phyloP scores from a whole-genome alignment of 2,888 invertebrate species.

The Melanargia galathea region DNA sequence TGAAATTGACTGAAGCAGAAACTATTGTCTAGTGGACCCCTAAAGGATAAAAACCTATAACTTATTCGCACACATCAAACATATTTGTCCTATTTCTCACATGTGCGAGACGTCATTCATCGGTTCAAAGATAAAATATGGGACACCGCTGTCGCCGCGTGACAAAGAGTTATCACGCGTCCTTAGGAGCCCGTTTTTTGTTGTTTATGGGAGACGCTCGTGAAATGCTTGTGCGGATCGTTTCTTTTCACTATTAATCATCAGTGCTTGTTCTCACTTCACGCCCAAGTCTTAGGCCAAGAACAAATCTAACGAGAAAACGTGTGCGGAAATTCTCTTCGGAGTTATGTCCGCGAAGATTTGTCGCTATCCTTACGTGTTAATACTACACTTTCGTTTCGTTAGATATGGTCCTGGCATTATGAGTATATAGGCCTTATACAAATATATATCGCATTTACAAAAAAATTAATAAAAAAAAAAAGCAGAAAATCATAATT shows the following conservation, averaged over 20 bases:
- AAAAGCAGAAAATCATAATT: no score
- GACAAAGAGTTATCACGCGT: conserved; percentile 10
- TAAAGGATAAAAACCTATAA: no score
- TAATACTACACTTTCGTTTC: no score
- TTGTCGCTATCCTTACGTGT: no score
- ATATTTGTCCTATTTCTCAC: conserved; percentile 7
- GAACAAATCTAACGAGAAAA: neutral
- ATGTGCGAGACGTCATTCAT: conserved; percentile 5
- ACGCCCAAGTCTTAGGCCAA: neutral
- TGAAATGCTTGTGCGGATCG: neutral
- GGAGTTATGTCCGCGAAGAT: no score
- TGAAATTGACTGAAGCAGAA: no score
- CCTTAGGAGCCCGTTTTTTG: conserved; percentile 7
- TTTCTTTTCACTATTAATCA: conserved; percentile 2
- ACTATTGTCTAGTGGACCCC: no score
- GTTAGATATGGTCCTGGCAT: no score
- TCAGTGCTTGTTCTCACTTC: neutral
- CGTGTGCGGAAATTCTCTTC: no score
- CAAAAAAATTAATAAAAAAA: neutral
- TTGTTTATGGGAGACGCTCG: conserved; percentile 1
- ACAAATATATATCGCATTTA: neutral
- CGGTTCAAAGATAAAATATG: conserved; percentile 10
- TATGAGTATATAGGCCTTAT: no score
- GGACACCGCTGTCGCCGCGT: neutral
- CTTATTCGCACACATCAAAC: conserved; percentile 1